Percentiles rank a stretch among this genome's conserved stretches.
phyloP scores from a whole-genome alignment of 2,113 vertebrate genomes.

The Paratilapia polleni region DNA sequence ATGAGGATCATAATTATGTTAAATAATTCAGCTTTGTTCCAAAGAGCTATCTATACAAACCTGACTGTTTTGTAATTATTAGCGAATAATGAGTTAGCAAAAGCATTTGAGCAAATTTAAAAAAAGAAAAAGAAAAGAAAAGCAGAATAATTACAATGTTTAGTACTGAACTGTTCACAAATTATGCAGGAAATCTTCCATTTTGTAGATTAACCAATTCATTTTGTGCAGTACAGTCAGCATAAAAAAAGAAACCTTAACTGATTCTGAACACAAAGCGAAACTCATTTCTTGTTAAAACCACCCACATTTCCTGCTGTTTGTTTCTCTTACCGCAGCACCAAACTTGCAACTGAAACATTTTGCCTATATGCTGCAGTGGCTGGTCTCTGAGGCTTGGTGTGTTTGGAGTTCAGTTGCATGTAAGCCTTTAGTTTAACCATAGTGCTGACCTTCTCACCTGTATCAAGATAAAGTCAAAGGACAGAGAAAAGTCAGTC shows the following conservation, averaged over 20 bases:
- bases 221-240: conserved; percentile 54
- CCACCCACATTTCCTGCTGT: conserved; percentile 89
- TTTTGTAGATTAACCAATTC: background rate
- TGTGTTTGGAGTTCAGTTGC: conserved; percentile 10
- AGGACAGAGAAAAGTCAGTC: background rate
- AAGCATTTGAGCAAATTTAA: background rate
- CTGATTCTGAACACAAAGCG: conserved; percentile 74
- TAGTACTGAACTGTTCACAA: background rate
- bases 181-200: background rate
- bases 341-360: conserved; percentile 71
- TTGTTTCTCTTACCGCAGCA: conserved; percentile 75
- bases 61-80: accelerated
- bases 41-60: background rate
- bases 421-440: conserved; percentile 11
- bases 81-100: background rate
- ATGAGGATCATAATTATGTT: background rate
- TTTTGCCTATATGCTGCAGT: conserved; percentile 37
- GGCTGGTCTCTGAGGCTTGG: conserved; percentile 3
- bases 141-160: background rate
- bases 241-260: conserved; percentile 68
- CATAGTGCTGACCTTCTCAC: conserved; percentile 45
- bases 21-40: background rate
- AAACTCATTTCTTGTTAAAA: conserved; percentile 85
- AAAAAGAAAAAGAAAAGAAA: background rate
- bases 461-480: conserved; percentile 23